A percentile compares a stretch with the other conserved stretches of the same genome.
Evolutionary conservation across 2,888 invertebrate genomes (phyloP).

Genomic region (Cosmopolites sordidus): DNA sequence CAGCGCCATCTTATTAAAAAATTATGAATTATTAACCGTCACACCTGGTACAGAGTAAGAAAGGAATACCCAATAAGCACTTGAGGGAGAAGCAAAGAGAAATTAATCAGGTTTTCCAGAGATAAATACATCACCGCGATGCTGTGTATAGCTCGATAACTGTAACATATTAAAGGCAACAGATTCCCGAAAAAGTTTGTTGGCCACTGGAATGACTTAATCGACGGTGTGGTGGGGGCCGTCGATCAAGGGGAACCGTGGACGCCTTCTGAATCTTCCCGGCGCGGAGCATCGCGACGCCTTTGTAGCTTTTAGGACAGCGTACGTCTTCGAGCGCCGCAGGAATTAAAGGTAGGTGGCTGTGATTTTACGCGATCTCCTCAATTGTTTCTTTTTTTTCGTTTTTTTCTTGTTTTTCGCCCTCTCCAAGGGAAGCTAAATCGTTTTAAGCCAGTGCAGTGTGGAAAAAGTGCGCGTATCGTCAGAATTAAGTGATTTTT

Average conservation of each 20-base stretch:
- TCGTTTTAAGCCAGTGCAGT: not conserved
- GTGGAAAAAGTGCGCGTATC: not conserved
- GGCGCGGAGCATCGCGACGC: slow-evolving; percentile 43
- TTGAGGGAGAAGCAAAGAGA: too few species aligned
- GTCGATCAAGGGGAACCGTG: slow-evolving; percentile 13
- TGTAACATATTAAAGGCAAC: too few species aligned
- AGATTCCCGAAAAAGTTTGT: too few species aligned
- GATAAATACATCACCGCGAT: too few species aligned
- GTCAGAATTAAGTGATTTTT: too few species aligned
- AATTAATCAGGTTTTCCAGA: too few species aligned
- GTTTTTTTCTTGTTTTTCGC: not conserved
- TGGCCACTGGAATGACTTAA: slow-evolving; percentile 24
- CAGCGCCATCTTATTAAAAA: too few species aligned
- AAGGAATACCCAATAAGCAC: too few species aligned
- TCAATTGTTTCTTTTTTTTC: not conserved
- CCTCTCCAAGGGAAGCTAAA: not conserved
- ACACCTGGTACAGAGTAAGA: too few species aligned
- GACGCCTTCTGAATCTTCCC: slow-evolving; percentile 21
- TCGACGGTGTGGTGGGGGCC: slow-evolving; percentile 11
- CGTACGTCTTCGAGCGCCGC: slow-evolving; percentile 47
- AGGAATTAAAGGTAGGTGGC: slow-evolving; percentile 45
- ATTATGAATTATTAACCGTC: too few species aligned
- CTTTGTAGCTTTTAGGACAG: slow-evolving; percentile 48
- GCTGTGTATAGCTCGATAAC: too few species aligned
- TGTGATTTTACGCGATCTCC: slow-evolving; percentile 11